phyloP scores from a whole-genome alignment of 2,888 invertebrate genomes.

The Plebejus anna region DNA sequence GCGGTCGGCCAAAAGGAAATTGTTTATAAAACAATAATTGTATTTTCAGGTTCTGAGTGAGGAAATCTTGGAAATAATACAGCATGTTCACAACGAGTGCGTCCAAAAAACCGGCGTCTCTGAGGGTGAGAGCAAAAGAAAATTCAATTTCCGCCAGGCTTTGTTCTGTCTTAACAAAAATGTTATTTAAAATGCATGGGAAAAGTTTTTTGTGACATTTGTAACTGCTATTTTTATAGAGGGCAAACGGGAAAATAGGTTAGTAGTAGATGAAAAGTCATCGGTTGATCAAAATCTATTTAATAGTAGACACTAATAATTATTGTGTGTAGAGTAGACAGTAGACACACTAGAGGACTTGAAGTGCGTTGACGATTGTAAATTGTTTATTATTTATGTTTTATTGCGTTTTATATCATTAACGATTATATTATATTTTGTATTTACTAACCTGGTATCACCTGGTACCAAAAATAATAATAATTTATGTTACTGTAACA shows the following conservation, averaged over 20 bases:
- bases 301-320: no score
- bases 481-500: no score
- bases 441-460: no score
- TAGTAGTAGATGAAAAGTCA: neutral
- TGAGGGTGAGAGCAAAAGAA: constrained; percentile 71
- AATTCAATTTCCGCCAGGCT: constrained; percentile 60
- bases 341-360: no score
- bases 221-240: neutral
- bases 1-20: constrained; percentile 36
- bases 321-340: no score
- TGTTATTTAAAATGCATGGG: constrained; percentile 28
- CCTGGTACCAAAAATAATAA: no score
- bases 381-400: no score
- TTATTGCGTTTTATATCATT: no score
- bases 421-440: no score
- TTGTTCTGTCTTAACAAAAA: constrained; percentile 50
- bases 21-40: constrained; percentile 42
- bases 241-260: neutral
- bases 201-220: constrained; percentile 19
- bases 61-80: constrained; percentile 76
- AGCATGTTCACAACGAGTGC: constrained; percentile 72
- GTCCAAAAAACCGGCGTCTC: constrained; percentile 68
- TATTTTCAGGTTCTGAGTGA: constrained; percentile 71
- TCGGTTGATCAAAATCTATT: neutral
- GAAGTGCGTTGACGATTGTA: no score